phyloP scores from a whole-genome alignment of 2,113 vertebrate species.

The Empidonax traillii region DNA sequence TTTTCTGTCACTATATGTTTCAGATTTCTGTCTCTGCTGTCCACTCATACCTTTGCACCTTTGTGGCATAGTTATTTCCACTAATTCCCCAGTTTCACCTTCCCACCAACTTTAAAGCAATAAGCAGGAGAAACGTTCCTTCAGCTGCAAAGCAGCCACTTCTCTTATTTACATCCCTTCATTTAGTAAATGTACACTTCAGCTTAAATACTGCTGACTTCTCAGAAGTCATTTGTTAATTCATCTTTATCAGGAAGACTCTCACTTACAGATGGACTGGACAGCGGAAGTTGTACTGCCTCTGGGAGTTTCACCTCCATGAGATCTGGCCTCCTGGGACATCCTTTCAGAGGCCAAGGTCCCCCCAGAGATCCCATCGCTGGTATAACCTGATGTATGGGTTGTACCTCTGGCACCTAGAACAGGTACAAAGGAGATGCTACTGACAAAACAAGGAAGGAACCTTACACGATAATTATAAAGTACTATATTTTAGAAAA shows the following conservation, averaged over 20 bases:
- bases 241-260: neutral
- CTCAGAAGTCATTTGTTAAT: neutral
- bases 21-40: neutral
- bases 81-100: neutral
- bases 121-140: neutral
- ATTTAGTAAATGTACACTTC: neutral
- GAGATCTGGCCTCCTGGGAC: neutral
- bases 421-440: neutral
- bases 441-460: neutral
- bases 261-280: slow-evolving; percentile 49
- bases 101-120: neutral
- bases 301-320: neutral
- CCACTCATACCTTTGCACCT: neutral
- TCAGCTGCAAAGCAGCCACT: neutral
- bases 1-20: neutral
- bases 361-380: neutral
- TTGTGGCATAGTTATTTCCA: neutral
- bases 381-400: slow-evolving; percentile 43
- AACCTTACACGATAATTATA: neutral
- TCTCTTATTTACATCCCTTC: neutral
- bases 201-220: neutral
- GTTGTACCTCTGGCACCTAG: slow-evolving; percentile 30
- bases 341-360: neutral
- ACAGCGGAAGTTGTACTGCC: slow-evolving; percentile 33
- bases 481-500: neutral